Conservation (phyloP, 1,140 invertebrate genomes). For the Amyelois transitella region DNA sequence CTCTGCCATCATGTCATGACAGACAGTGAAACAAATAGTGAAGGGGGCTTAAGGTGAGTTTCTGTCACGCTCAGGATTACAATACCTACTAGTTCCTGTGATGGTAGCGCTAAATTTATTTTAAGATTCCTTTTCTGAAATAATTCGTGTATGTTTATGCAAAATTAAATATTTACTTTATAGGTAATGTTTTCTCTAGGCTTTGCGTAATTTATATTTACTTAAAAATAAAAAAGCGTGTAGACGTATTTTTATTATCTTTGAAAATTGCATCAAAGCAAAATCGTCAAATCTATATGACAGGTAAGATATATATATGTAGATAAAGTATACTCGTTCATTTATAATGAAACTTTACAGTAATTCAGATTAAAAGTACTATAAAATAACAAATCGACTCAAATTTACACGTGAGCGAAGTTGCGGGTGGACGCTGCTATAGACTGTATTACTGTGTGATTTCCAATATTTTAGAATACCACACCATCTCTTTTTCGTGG, state of each 20-base stretch:
- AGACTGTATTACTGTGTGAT: no score
- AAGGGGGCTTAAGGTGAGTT: constrained; percentile 23
- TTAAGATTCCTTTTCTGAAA: background rate
- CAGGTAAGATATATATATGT: no score
- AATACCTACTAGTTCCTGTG: background rate
- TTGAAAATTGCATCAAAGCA: no score
- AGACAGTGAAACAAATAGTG: constrained; percentile 6
- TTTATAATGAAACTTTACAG: background rate
- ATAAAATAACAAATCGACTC: background rate
- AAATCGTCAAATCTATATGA: no score
- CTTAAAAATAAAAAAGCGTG: background rate
- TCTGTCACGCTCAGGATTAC: constrained; percentile 7
- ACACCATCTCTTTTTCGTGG: no score
- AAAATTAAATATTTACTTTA: background rate
- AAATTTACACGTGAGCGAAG: no score
- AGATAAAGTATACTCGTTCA: background rate
- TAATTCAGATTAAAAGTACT: background rate
- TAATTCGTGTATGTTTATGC: background rate
- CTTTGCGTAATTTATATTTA: background rate
- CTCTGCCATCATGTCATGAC: constrained; percentile 1
- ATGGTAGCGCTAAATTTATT: background rate
- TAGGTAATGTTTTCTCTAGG: no score
- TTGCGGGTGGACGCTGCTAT: no score
- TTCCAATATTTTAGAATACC: no score
- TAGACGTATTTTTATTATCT: no score